Evolutionary conservation across 2,113 vertebrate species (phyloP), one percentile per base, ranked within the genome.

Genomic region (Microcebus murinus): DNA sequence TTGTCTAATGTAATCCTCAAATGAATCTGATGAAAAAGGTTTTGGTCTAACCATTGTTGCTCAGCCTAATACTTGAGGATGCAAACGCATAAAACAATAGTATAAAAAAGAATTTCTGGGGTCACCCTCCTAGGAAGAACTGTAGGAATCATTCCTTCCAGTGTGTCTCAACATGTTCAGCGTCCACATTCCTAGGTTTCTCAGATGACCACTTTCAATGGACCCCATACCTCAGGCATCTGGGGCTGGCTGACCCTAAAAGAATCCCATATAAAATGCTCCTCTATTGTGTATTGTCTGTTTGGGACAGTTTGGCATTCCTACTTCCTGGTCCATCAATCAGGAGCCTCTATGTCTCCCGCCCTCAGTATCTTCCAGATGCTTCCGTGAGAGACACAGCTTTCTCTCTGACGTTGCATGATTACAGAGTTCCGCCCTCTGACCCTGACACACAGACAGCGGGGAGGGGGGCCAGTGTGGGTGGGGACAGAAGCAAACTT

Each of bases 111-210:
- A 15, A 45, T 88, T 76, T 61, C 11, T 68, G 25, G 15, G 4
- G 3, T 57, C 12, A 52, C 2, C 8, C 1, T 70, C 59, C 25
- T 52, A 3, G 14, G 11, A 11, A 12, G 4, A n/a, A 7, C 15
- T 5, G 4, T 9, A 2, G 23, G 8, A 14, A 52, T n/a, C 39
- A 45, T 5, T 73, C 27, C 21, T 63, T 21, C 52, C 31, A 9
- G 17, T 14, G 20, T 10, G 15, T 86, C 80, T 63, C 25, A 48
- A 52, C 27, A 3, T 2, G 2, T 11, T 3, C 27, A 14, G 3
- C 15, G 9, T 63, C 55, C 42, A 50, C 4, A 18, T 77, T 76
- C 29, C 89, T 57, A 2, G 9, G 36, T 70, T 25, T 76, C 82
- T 36, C 27, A 55, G 45, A 15, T 17, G 23, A 29, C 3, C 12